Evolutionary conservation across 64 coral and sea anemone genomes (phyloP).

Genomic region (Montipora capricornis): DNA sequence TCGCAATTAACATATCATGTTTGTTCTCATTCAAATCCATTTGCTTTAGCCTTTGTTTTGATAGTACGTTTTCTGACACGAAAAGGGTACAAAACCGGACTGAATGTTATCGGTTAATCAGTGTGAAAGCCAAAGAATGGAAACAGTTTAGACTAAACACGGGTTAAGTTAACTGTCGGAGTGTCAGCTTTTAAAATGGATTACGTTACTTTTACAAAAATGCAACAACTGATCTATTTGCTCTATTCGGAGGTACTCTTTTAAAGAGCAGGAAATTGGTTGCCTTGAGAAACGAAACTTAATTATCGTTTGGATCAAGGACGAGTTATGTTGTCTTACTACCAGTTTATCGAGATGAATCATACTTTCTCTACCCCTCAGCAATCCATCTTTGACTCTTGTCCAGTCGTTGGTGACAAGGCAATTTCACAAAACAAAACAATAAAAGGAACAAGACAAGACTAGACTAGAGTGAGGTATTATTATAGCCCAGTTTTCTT

Average conservation of each 20-base stretch:
- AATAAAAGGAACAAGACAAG: no score
- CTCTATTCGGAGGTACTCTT: not conserved
- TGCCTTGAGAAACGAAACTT: not conserved
- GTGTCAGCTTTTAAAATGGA: not conserved
- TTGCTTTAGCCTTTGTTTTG: not conserved
- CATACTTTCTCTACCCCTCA: no score
- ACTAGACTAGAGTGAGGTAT: no score
- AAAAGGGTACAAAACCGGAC: not conserved
- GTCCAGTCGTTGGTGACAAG: no score
- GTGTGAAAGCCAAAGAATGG: conserved; percentile 9
- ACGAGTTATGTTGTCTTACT: not conserved
- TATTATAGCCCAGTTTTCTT: no score
- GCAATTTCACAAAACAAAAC: no score
- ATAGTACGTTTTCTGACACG: not conserved
- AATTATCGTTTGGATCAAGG: not conserved
- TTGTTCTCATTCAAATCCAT: conserved; percentile 6
- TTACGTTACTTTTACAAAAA: not conserved
- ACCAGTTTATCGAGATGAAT: not conserved
- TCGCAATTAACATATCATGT: not conserved
- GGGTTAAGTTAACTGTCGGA: not conserved
- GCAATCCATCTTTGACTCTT: no score
- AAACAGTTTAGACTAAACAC: conserved; percentile 42
- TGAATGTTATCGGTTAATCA: conserved; percentile 34
- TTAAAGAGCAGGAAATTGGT: not conserved
- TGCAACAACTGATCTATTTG: not conserved